These are phyloP conservation scores for Dicyrtoma fusca DNA, from an alignment of 2,888 invertebrate genomes.

Conservation along the genomic window DNA sequence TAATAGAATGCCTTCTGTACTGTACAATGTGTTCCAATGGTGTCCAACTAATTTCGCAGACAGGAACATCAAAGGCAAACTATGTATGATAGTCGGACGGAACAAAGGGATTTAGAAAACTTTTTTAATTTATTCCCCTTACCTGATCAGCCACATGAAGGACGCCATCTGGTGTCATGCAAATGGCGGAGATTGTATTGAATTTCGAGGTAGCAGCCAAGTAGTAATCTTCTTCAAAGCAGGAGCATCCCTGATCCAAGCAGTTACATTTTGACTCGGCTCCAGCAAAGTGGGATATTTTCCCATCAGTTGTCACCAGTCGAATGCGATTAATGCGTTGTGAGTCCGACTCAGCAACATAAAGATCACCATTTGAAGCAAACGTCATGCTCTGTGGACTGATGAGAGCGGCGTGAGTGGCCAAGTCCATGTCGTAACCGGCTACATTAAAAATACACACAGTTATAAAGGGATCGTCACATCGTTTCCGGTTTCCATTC, in stretches of 20 bases:
- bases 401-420: constrained; percentile 83
- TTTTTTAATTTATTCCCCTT: constrained; percentile 59
- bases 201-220: constrained; percentile 91
- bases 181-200: constrained; percentile 88
- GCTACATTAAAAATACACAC: background rate
- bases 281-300: constrained; percentile 90
- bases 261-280: constrained; percentile 94
- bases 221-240: constrained; percentile 89
- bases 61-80: background rate
- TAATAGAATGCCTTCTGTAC: background rate
- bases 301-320: constrained; percentile 89
- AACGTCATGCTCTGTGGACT: constrained; percentile 95
- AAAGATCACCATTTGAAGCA: constrained; percentile 87
- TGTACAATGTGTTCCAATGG: background rate
- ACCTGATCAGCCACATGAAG: constrained; percentile 91
- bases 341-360: constrained; percentile 93
- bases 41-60: no score
- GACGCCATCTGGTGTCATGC: constrained; percentile 90
- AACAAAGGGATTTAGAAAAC: constrained; percentile 61
- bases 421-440: constrained; percentile 81
- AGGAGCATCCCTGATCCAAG: constrained; percentile 85
- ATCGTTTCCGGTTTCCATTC: no score
- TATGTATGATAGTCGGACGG: background rate
- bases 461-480: no score
- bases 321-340: constrained; percentile 90